Evolutionary conservation across 2,113 vertebrate genomes (phyloP), one percentile per base, ranked within the genome.

Genomic region (Oceanodroma tethys): DNA sequence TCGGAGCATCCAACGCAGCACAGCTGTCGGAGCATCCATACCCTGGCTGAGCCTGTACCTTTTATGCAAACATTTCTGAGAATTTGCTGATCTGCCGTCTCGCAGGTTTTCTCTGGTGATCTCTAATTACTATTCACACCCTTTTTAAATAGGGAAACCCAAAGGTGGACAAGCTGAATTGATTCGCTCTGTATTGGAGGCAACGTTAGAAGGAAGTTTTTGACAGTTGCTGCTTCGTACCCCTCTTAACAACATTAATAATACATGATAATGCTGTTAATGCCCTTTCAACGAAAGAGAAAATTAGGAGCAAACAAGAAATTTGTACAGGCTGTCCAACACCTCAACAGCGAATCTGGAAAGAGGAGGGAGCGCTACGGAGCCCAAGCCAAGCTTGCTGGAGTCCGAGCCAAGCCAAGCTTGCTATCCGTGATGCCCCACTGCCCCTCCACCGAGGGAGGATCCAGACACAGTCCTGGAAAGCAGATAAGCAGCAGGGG

Each of bases 401-500:
- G n/a, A n/a, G n/a, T n/a, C n/a, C n/a, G n/a, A n/a, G n/a, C 66
- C 1, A 5, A 94, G 94, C 81, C 73, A 78, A 85, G 58, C 29
- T 42, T 25, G 27, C 17, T 60, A 6, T n/a, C 81, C 6, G 2
- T 10, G 42, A 47, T 85, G 68, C 40, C 72, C 36, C 52, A 19
- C 52, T 74, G 38, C 38, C 67, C 71, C 56, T 91, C 56, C 70
- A 30, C 43, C 1, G 0, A 58, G 81, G 59, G 63, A 81, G 30
- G 71, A 94, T 72, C 43, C 66, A 70, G 88, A 47, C 65, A 55
- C 36, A 81, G 48, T 43, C 60, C 88, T 86, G 81, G 72, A 95
- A 79, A 95, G 83, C 90, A 86, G 88, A 94, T 81, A 93, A 92
- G 53, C 43, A 86, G 73, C 80, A 65, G 76, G 56, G 56, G 52